Base-by-base conservation (phyloP, 1,140 invertebrate genomes). In the Diplogasteroides magnus region DNA sequence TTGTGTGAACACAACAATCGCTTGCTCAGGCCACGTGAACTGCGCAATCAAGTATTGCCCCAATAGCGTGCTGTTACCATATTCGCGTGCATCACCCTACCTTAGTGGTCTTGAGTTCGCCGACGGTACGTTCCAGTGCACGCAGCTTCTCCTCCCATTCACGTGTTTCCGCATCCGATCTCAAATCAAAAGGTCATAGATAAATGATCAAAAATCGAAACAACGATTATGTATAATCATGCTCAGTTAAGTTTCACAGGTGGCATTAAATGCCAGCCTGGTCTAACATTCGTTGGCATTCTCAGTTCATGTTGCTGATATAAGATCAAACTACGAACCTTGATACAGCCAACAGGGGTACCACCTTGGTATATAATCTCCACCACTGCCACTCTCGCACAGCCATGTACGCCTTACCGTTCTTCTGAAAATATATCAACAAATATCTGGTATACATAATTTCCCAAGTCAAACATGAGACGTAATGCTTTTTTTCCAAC, bases 351-450 rank as follows among this genome's bases (percentile, higher is more conserved):
- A 77, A 62, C 25, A 77, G 71, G 1, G 76, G 76, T 19, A 64
- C 62, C 0, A 77, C 76, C 2, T 73, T 61, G 14, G 58, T 70
- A 48, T 75, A 77, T 32, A 77, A 37, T 37, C 69, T 80, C 76
- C 76, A 76, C 76, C 76, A 77, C 2, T 76, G 61, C 76, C 76
- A 77, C 65, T 69, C 68, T 25, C 75, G 62, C 0, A 79, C 28
- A 58, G 68, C 72, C 23, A 77, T 63, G 68, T 78, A 73, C n/a
- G 64, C 15, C 19, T 61, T 19, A n/a, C 64, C 62, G 63, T 78
- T 78, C 55, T 71, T 58, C 56, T 48, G 37, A 6, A 48, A 48
- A 48, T 6, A 48, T 6, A 48, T 48, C 37, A 48, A 48, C n/a
- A n/a, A n/a, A n/a, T n/a, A n/a, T n/a, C n/a, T n/a, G n/a, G n/a